A percentile compares a stretch with the other conserved stretches of the same genome.
These are phyloP conservation scores for Eupithecia subfuscata DNA, from an alignment of 2,888 invertebrate genomes.

Conservation along the genomic window DNA sequence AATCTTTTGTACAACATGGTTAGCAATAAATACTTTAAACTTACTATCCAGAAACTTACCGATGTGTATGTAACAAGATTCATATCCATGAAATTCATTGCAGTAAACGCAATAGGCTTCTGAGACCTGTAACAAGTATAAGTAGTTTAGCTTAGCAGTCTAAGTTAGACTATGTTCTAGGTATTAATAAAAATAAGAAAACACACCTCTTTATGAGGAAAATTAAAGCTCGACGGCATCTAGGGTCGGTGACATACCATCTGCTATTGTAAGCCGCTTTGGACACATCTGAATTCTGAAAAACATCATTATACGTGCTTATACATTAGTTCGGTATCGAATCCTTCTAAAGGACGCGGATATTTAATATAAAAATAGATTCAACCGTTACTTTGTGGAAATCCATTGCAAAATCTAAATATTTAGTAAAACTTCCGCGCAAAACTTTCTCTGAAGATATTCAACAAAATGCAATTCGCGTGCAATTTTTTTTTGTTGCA, in stretches of 20 bases:
- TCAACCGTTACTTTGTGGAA: too few relatives aligned
- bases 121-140: constrained; percentile 64
- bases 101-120: constrained; percentile 75
- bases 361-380: too few relatives aligned
- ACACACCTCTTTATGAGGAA: constrained; percentile 71
- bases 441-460: too few relatives aligned
- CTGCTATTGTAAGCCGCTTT: constrained; percentile 70
- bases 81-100: constrained; percentile 77
- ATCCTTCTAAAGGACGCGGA: too few relatives aligned
- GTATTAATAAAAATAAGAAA: not conserved
- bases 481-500: too few relatives aligned
- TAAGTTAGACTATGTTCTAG: not conserved
- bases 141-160: not conserved
- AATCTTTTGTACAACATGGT: not conserved
- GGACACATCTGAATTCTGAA: constrained; percentile 71
- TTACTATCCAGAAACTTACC: constrained; percentile 55
- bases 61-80: constrained; percentile 72
- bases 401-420: too few relatives aligned
- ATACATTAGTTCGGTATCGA: not conserved
- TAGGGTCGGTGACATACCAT: constrained; percentile 72
- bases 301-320: constrained; percentile 28
- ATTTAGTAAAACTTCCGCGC: too few relatives aligned
- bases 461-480: too few relatives aligned
- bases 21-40: not conserved
- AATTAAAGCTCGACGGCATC: constrained; percentile 67